Conservation (phyloP, 1,140 invertebrate species). For the Orchestia grillus region DNA sequence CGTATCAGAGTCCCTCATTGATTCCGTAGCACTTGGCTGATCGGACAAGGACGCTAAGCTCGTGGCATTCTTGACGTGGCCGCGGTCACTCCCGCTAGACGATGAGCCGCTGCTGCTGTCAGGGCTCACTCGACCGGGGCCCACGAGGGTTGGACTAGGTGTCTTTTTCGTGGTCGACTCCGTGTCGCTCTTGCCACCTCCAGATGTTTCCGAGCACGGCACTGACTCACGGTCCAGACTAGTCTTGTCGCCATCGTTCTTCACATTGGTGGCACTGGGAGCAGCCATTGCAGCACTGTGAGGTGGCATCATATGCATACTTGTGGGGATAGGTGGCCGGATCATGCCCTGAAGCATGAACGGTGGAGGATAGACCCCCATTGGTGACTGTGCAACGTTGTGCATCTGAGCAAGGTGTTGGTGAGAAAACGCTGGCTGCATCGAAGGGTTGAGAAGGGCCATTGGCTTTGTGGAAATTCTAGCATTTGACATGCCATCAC, state of each 20-base stretch:
- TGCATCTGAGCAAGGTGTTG: constrained; percentile 53
- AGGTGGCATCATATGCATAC: constrained; percentile 12
- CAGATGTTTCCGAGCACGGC: constrained; percentile 62
- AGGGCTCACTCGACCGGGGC: constrained; percentile 63
- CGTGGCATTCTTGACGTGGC: constrained; percentile 60
- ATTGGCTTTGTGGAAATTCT: constrained; percentile 23
- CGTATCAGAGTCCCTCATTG: constrained; percentile 68
- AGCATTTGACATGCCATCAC: background rate
- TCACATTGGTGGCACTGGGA: background rate
- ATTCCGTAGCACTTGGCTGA: constrained; percentile 66
- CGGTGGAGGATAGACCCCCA: constrained; percentile 51
- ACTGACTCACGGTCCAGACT: constrained; percentile 64
- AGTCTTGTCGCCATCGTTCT: constrained; percentile 64
- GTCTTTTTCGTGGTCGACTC: constrained; percentile 67
- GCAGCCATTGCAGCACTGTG: constrained; percentile 40
- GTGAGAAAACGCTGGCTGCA: constrained; percentile 47
- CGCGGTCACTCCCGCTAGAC: constrained; percentile 43
- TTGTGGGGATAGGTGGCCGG: background rate
- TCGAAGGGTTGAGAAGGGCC: constrained; percentile 44
- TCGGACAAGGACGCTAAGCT: constrained; percentile 67
- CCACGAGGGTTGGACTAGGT: constrained; percentile 62
- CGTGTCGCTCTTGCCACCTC: constrained; percentile 66
- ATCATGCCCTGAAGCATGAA: constrained; percentile 49
- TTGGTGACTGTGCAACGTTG: background rate
- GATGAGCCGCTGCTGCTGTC: constrained; percentile 62